phyloP scores from a whole-genome alignment of 1,140 invertebrate species.

The Drosophila repletoides region DNA sequence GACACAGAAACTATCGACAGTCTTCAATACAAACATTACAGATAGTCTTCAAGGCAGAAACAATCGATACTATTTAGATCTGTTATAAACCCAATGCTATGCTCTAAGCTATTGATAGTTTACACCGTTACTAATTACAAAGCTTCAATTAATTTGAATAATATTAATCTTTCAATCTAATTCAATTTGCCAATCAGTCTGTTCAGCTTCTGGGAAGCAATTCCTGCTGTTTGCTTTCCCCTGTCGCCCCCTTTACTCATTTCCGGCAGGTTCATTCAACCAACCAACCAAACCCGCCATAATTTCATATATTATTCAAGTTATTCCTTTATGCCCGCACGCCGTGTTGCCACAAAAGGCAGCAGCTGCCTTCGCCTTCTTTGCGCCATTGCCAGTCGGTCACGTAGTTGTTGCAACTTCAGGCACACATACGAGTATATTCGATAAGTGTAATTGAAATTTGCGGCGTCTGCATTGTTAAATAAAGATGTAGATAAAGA shows the following conservation, averaged over 20 bases:
- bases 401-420: conserved; percentile 16
- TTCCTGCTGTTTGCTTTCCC: not conserved
- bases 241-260: not conserved
- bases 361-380: conserved; percentile 13
- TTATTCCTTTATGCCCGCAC: conserved; percentile 1
- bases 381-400: conserved; percentile 13
- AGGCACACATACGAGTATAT: not conserved
- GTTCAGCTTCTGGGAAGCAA: not conserved
- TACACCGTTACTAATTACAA: too few relatives aligned
- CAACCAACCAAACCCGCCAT: conserved; percentile 4
- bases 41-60: too few relatives aligned
- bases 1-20: too few relatives aligned
- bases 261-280: conserved; percentile 25
- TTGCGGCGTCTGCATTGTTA: conserved; percentile 26
- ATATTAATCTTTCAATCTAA: too few relatives aligned
- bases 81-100: too few relatives aligned
- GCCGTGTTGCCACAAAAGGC: conserved; percentile 18
- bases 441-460: conserved; percentile 40
- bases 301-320: conserved; percentile 28
- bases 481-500: too few relatives aligned
- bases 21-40: too few relatives aligned
- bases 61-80: too few relatives aligned
- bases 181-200: not conserved
- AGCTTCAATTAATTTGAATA: too few relatives aligned
- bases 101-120: too few relatives aligned